Evolutionary conservation across 2,888 invertebrate genomes (phyloP).

Genomic region (Epinotia bilunana): DNA sequence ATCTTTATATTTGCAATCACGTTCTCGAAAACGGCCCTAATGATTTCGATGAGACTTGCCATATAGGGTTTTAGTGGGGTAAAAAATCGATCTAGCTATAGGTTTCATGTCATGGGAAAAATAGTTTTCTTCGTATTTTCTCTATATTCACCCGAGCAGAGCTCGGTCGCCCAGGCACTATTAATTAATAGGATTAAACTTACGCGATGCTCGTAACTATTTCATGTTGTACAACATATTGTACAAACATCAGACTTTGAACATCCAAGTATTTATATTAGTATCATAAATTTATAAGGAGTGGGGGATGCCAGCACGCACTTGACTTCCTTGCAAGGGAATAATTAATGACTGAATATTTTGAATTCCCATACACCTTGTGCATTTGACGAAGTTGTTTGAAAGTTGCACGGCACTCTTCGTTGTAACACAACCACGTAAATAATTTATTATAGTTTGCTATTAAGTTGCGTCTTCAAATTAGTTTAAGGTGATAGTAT

Average conservation of each 20-base stretch:
- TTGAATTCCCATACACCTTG: constrained; percentile 66
- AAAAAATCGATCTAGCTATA: no score
- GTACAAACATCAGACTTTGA: constrained; percentile 48
- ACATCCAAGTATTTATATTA: constrained; percentile 77
- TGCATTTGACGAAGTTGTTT: constrained; percentile 56
- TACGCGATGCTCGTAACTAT: not conserved
- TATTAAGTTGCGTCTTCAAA: constrained; percentile 13
- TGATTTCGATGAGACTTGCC: no score
- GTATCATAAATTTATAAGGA: constrained; percentile 78
- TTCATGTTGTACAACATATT: constrained; percentile 7
- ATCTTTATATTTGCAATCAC: no score
- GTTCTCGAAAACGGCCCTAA: no score
- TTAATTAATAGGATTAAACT: not conserved
- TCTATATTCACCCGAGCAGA: no score
- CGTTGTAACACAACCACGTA: constrained; percentile 28
- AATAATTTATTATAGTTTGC: constrained; percentile 38
- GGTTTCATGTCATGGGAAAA: no score
- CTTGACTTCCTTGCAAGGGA: constrained; percentile 56
- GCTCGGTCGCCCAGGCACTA: no score
- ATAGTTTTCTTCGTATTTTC: no score
- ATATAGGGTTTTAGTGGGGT: no score
- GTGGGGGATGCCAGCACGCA: constrained; percentile 66
- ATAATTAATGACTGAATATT: constrained; percentile 75
- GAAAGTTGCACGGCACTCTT: constrained; percentile 24
- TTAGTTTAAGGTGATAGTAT: not conserved